Base-by-base conservation (phyloP, 1,140 invertebrate species). In the Megalonaias nervosa region DNA sequence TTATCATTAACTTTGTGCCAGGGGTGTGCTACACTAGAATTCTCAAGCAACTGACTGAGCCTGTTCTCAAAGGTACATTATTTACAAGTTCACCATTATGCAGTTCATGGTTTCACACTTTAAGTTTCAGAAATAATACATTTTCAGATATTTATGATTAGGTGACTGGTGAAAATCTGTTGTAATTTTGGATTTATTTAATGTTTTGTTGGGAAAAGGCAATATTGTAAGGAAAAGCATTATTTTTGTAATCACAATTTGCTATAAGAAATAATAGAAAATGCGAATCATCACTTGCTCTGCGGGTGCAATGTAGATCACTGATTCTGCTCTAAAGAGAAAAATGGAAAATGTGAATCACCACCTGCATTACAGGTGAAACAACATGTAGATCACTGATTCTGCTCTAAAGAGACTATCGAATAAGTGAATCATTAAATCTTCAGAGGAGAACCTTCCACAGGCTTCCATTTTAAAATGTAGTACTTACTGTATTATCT, bases 1-100 rank as follows among this genome's bases (percentile, higher is more conserved):
- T 81, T n/a, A 57, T 87, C 38, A 71, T 83, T 14, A 68, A 79
- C 23, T 64, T 64, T 11, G 81, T 88, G 16, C 86, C 86, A 31
- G 82, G 79, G 1, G 31, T 85, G 4, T 83, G 85, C 56, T 88
- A 80, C 67, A 82, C 74, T 6, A 70, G 85, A 15, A 72, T 86
- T 1, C 64, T 85, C 23, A 75, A 77, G 19, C 48, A 77, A 48
- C 48, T 83, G 13, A 59, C 48, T 17, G 19, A 70, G 9, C 58
- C 62, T 17, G 67, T 74, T 55, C 67, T 81, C 2, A 58, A 79
- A 74, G 81, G 85, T 86, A 77, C 26, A 19, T 14, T 66, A 23
- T 31, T 55, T 21, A 19, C 26, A 70, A 21, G 62, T 21, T 12
- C 16, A 31, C n/a, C 21, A 19, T 14, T 31, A 48, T 67, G 0